Percentiles rank a stretch among this genome's conserved stretches.
These are phyloP conservation scores for Notothenia rossii DNA, from an alignment of 2,113 vertebrate genomes.

Conservation along the genomic window DNA sequence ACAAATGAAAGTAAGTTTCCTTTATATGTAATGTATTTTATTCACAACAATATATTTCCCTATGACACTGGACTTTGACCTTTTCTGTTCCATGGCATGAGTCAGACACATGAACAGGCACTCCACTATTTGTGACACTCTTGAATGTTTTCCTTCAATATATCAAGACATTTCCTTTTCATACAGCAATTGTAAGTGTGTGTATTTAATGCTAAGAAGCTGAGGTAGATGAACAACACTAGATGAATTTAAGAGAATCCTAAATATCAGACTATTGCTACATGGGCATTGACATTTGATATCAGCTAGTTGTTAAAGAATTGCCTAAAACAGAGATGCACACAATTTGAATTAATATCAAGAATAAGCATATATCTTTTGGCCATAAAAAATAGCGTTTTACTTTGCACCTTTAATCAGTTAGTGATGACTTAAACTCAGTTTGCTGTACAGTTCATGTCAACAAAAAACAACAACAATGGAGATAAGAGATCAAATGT, in stretches of 20 bases:
- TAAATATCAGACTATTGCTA: background rate
- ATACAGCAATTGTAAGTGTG: background rate
- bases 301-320: background rate
- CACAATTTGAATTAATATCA: background rate
- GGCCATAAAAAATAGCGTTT: background rate
- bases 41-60: no score
- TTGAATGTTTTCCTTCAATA: slow-evolving; percentile 1
- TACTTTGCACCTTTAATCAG: background rate
- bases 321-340: background rate
- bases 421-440: background rate
- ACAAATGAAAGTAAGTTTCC: background rate
- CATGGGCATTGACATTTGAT: background rate
- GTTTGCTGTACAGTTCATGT: background rate
- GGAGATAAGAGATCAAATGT: background rate
- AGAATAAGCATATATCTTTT: background rate
- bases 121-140: background rate
- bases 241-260: background rate
- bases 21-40: no score
- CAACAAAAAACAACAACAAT: background rate
- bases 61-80: slow-evolving; percentile 60
- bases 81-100: background rate
- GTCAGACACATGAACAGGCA: slow-evolving; percentile 26
- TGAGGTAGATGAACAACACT: background rate
- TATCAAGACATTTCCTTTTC: background rate
- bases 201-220: background rate